phyloP scores from a whole-genome alignment of 2,113 vertebrate species.

The Verasper variegatus region DNA sequence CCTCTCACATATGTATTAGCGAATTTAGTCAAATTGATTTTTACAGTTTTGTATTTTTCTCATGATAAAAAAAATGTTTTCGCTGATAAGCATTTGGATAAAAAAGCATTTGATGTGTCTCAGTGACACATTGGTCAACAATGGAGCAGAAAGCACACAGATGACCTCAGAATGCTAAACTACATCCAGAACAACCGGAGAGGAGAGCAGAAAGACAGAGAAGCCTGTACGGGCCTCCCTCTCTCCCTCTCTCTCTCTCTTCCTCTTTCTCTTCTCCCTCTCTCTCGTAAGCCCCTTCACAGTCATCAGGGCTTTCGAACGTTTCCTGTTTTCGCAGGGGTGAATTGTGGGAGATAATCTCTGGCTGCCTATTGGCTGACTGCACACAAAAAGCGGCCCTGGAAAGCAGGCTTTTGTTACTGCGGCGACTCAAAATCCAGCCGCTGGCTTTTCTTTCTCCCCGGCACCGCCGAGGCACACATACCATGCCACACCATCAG shows the following conservation, averaged over 20 bases:
- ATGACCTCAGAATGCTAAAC: slow-evolving; percentile 78
- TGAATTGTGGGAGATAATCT: slow-evolving; percentile 85
- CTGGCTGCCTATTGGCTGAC: slow-evolving; percentile 80
- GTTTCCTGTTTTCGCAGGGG: slow-evolving; percentile 82
- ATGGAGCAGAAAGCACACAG: slow-evolving; percentile 67
- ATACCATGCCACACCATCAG: slow-evolving; percentile 76
- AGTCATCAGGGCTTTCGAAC: slow-evolving; percentile 81
- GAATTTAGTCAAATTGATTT: not conserved
- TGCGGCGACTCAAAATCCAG: slow-evolving; percentile 80
- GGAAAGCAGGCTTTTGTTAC: slow-evolving; percentile 81
- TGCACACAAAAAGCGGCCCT: slow-evolving; percentile 80
- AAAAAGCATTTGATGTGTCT: slow-evolving; percentile 29
- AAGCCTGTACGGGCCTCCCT: slow-evolving; percentile 64
- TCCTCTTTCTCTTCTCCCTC: slow-evolving; percentile 40
- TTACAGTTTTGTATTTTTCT: slow-evolving; percentile 22
- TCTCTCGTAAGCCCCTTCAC: slow-evolving; percentile 77
- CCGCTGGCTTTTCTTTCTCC: slow-evolving; percentile 77
- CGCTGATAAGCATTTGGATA: slow-evolving; percentile 29
- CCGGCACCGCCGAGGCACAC: slow-evolving; percentile 65
- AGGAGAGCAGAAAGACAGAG: slow-evolving; percentile 74
- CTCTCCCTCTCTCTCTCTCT: slow-evolving; percentile 40
- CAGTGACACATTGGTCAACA: slow-evolving; percentile 50
- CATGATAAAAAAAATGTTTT: slow-evolving; percentile 10
- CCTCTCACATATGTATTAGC: not conserved
- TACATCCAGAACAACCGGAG: slow-evolving; percentile 73